Percentiles rank a stretch among this genome's conserved stretches.
Evolutionary conservation across 2,797 vertebrate species (phyloP).

Genomic region (Neostethus bicornis): DNA sequence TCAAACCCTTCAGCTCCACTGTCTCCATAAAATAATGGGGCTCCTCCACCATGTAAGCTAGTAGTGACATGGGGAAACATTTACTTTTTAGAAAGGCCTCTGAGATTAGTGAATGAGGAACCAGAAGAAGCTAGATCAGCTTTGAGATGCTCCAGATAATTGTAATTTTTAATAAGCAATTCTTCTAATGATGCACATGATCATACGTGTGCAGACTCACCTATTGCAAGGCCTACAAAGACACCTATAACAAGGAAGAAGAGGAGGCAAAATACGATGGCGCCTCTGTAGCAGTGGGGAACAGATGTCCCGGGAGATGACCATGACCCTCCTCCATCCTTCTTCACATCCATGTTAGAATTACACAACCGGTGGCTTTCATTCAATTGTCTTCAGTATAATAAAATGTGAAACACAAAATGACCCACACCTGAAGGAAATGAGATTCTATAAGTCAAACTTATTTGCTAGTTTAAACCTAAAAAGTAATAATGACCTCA

Average conservation of each 20-base stretch:
- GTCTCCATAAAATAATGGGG: conserved; percentile 87
- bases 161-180: not conserved
- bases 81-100: not conserved
- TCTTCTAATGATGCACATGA: not conserved
- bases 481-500: not conserved
- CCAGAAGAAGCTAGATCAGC: not conserved
- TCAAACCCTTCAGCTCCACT: conserved; percentile 85
- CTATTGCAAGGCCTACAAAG: conserved; percentile 72
- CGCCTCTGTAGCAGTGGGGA: conserved; percentile 51
- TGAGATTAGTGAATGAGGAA: not conserved
- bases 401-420: conserved; percentile 26
- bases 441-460: not conserved
- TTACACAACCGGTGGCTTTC: conserved; percentile 55
- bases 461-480: not conserved
- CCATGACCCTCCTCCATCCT: conserved; percentile 64
- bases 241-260: conserved; percentile 73
- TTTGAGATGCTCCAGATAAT: not conserved
- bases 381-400: conserved; percentile 31
- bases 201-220: conserved; percentile 53
- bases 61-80: conserved; percentile 4
- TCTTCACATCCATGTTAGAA: conserved; percentile 76
- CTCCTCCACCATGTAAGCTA: conserved; percentile 82
- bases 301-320: conserved; percentile 48
- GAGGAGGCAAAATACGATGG: conserved; percentile 60
- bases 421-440: conserved; percentile 27